Percentiles rank a stretch among this genome's conserved stretches.
Conservation (phyloP, 2,888 invertebrate genomes). For the Nemotelus pantherinus region DNA sequence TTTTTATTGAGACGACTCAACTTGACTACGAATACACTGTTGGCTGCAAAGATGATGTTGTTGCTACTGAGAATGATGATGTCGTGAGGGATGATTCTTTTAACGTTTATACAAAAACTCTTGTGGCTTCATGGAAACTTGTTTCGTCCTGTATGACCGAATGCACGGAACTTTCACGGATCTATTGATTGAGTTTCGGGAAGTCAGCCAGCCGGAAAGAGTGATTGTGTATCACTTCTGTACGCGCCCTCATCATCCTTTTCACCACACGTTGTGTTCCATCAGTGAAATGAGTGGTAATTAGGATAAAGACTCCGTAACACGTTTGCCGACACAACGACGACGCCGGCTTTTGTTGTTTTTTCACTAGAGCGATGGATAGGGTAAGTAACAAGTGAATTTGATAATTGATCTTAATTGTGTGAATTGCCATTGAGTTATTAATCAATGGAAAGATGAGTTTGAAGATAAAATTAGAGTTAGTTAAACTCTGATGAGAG, state of each 20-base stretch:
- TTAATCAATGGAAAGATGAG: background rate
- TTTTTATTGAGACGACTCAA: constrained; percentile 47
- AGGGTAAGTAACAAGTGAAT: constrained; percentile 41
- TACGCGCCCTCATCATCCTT: constrained; percentile 44
- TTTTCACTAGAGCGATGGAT: background rate
- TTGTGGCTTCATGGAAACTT: constrained; percentile 38
- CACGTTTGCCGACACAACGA: constrained; percentile 11
- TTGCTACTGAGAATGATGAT: background rate
- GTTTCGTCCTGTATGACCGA: background rate
- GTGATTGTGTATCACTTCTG: constrained; percentile 48
- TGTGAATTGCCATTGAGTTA: constrained; percentile 11
- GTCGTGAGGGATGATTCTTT: constrained; percentile 36
- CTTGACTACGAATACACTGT: too few species aligned
- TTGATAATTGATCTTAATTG: constrained; percentile 31
- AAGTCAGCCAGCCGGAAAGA: constrained; percentile 49
- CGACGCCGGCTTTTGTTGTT: background rate
- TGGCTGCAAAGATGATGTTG: background rate
- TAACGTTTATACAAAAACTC: constrained; percentile 25
- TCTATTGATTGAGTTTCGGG: constrained; percentile 21
- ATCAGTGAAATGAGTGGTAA: constrained; percentile 36
- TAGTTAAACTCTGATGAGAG: too few species aligned
- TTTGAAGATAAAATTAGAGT: too few species aligned
- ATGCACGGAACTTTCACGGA: constrained; percentile 13
- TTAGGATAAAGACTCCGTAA: constrained; percentile 30
- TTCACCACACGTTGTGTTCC: constrained; percentile 15